A percentile compares a stretch with the other conserved stretches of the same genome.
phyloP scores from a whole-genome alignment of 2,888 invertebrate genomes.

The Melieria omissa region DNA sequence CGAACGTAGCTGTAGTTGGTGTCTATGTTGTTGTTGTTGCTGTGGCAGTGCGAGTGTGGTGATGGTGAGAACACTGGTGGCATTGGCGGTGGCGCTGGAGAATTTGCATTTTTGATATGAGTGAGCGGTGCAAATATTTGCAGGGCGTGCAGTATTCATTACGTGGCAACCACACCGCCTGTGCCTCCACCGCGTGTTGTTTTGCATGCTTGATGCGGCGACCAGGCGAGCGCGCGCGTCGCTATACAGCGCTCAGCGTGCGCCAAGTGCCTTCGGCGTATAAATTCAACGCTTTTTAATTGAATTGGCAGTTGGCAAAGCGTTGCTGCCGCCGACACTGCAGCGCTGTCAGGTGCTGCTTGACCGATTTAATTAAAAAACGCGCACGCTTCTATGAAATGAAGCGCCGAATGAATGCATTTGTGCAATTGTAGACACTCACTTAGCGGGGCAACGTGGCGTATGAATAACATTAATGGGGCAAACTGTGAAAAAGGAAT shows the following conservation, averaged over 20 bases:
- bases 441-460: too few species aligned
- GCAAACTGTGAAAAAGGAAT: too few species aligned
- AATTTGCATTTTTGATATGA: conserved; percentile 44
- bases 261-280: conserved; percentile 25
- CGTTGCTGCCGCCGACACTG: conserved; percentile 8
- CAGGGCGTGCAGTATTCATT: conserved; percentile 50
- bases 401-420: too few species aligned
- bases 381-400: too few species aligned
- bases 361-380: too few species aligned
- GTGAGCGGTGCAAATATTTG: conserved; percentile 55
- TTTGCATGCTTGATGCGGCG: conserved; percentile 29
- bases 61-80: not conserved
- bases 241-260: conserved; percentile 9
- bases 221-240: conserved; percentile 15
- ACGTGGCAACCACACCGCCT: conserved; percentile 28
- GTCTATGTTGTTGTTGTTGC: too few species aligned
- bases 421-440: too few species aligned
- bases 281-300: conserved; percentile 31
- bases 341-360: too few species aligned
- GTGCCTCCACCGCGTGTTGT: conserved; percentile 25
- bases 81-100: conserved; percentile 3
- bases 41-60: not conserved
- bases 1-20: too few species aligned
- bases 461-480: too few species aligned
- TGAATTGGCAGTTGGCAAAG: conserved; percentile 12